These are phyloP conservation scores for Acleris laterana DNA, from an alignment of 2,888 invertebrate genomes.

Conservation along the genomic window DNA sequence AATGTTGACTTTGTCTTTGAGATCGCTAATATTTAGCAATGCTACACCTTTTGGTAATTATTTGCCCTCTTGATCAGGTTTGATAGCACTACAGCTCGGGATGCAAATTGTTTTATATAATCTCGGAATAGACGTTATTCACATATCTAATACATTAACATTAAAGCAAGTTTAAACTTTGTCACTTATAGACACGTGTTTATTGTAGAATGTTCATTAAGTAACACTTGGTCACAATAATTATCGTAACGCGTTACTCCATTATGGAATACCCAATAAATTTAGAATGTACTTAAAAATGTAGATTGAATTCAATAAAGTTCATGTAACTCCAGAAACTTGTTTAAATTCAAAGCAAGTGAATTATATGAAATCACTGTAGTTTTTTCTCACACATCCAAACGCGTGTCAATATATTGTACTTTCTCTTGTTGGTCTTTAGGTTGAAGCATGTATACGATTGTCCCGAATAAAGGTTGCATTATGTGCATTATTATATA, in stretches of 20 bases:
- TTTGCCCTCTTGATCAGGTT: conserved; percentile 4
- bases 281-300: conserved; percentile 76
- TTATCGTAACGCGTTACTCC: conserved; percentile 59
- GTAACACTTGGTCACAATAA: conserved; percentile 34
- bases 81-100: not conserved
- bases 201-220: conserved; percentile 33
- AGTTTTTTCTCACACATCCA: conserved; percentile 75
- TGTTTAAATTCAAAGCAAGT: conserved; percentile 78
- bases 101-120: conserved; percentile 4
- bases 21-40: no score
- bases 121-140: conserved; percentile 11
- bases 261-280: conserved; percentile 79
- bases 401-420: conserved; percentile 48
- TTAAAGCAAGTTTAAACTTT: conserved; percentile 44
- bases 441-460: conserved; percentile 53
- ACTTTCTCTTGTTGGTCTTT: conserved; percentile 79
- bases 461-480: conserved; percentile 50
- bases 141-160: conserved; percentile 56
- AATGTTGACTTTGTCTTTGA: no score
- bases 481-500: conserved; percentile 32
- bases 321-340: conserved; percentile 51
- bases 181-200: conserved; percentile 46
- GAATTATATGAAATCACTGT: conserved; percentile 79
- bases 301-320: conserved; percentile 67
- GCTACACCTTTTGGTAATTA: not conserved